Conservation (phyloP, 2,113 vertebrate genomes). For the Pedionomus torquatus region DNA sequence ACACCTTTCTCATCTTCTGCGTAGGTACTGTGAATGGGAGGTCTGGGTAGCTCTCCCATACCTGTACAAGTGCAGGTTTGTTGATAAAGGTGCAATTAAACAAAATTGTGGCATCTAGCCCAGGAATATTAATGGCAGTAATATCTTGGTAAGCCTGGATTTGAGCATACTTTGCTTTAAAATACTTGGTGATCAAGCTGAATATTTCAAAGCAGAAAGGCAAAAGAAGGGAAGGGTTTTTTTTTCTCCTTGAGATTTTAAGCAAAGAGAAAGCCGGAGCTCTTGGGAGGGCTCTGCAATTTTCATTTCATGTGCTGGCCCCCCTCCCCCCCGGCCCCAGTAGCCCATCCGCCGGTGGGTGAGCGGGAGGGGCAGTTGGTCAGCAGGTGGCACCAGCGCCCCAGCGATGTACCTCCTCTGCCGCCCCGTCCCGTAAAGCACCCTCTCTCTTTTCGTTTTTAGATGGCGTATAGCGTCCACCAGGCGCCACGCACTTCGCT, state of each 20-base stretch:
- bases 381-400: constrained; percentile 49
- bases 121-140: neutral
- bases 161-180: neutral
- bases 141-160: neutral
- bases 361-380: neutral
- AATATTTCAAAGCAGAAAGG: neutral
- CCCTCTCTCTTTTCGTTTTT: neutral
- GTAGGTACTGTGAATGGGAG: neutral
- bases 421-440: neutral
- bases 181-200: accelerated
- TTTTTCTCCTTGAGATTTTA: neutral
- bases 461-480: neutral
- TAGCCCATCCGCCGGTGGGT: neutral
- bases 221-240: no score
- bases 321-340: neutral
- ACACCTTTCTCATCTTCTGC: accelerated
- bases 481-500: accelerated
- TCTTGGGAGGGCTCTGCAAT: neutral
- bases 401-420: neutral
- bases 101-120: no score
- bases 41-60: neutral
- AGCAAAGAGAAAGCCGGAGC: neutral
- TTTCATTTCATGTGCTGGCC: neutral
- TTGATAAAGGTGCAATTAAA: neutral
- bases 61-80: no score